Percentiles rank a stretch among this genome's conserved stretches.
phyloP scores from a whole-genome alignment of 2,797 vertebrate species.

The Myotis findleyi region DNA sequence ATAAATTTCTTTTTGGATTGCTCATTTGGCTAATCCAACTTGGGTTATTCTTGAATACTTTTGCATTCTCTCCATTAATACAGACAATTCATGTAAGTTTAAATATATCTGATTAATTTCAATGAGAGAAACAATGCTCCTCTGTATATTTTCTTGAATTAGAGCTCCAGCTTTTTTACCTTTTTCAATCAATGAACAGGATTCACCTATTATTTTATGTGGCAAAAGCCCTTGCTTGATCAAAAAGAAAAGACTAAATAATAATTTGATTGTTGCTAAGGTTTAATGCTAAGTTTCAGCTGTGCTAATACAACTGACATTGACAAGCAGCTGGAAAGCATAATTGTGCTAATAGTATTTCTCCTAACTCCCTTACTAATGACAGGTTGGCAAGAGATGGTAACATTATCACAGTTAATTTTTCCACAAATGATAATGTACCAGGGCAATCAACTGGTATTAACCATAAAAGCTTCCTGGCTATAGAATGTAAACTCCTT shows the following conservation, averaged over 20 bases:
- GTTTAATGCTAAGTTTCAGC: constrained; percentile 69
- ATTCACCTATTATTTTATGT: constrained; percentile 54
- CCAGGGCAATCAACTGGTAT: background rate
- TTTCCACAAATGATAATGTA: constrained; percentile 15
- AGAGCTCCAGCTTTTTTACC: background rate
- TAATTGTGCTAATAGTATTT: constrained; percentile 70
- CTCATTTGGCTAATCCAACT: background rate
- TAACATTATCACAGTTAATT: background rate
- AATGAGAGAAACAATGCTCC: background rate
- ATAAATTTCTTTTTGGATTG: background rate
- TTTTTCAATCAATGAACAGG: constrained; percentile 58
- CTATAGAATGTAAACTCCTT: constrained; percentile 16
- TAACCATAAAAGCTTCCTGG: constrained; percentile 18
- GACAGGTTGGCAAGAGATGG: constrained; percentile 26
- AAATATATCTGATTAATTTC: background rate
- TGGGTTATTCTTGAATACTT: background rate
- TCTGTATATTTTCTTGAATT: background rate
- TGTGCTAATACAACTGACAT: constrained; percentile 75
- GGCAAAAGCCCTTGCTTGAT: constrained; percentile 11
- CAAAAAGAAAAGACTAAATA: constrained; percentile 74
- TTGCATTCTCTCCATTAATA: background rate
- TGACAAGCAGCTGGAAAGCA: constrained; percentile 86
- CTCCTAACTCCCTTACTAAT: constrained; percentile 18
- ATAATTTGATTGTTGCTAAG: constrained; percentile 62
- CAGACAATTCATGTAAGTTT: background rate